These are phyloP conservation scores for Hemithea aestivaria DNA, from an alignment of 2,888 invertebrate genomes.

Conservation along the genomic window DNA sequence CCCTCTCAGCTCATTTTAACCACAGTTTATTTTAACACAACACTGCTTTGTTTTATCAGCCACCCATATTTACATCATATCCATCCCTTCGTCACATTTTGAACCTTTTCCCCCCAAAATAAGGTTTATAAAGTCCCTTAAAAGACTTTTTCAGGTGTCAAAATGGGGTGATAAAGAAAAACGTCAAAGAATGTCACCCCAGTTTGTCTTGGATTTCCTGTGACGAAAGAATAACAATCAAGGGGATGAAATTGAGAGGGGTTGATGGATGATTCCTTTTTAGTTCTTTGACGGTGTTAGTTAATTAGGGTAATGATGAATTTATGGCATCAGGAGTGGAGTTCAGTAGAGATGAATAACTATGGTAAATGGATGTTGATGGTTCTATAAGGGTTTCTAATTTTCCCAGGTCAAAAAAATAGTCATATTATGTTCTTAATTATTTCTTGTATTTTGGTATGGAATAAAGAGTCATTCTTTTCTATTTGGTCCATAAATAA, in stretches of 20 bases:
- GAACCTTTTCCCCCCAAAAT: slow-evolving; percentile 5
- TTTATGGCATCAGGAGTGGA: neutral
- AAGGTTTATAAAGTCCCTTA: slow-evolving; percentile 12
- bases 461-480: too few species aligned
- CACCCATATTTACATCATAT: slow-evolving; percentile 32
- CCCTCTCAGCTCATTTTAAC: slow-evolving; percentile 23
- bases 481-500: too few species aligned
- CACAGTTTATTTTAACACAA: slow-evolving; percentile 21
- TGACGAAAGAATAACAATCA: slow-evolving; percentile 47
- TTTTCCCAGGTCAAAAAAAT: too few species aligned
- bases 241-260: slow-evolving; percentile 24
- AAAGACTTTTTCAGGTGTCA: slow-evolving; percentile 21
- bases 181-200: slow-evolving; percentile 55
- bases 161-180: slow-evolving; percentile 50
- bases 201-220: slow-evolving; percentile 47
- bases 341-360: too few species aligned
- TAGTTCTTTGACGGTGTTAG: slow-evolving; percentile 6
- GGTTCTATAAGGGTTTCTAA: too few species aligned
- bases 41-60: slow-evolving; percentile 45
- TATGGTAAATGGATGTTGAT: too few species aligned
- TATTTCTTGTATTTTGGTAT: too few species aligned
- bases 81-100: neutral
- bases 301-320: slow-evolving; percentile 1
- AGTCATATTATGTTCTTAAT: too few species aligned
- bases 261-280: slow-evolving; percentile 24